Conservation (phyloP, 2,113 vertebrate species). For the Anolis sagrei region DNA sequence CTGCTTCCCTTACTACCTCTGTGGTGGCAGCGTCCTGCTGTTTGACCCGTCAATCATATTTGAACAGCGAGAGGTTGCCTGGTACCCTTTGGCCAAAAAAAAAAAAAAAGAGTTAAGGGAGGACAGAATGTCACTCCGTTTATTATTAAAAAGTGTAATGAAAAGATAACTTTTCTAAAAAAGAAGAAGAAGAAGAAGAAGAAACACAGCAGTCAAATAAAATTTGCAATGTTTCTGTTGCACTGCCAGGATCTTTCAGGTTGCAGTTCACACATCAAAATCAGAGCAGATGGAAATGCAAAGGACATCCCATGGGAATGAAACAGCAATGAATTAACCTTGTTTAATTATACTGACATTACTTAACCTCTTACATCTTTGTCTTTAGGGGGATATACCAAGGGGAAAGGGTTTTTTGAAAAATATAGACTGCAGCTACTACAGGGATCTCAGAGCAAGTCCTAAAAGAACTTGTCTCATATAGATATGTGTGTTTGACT, state of each 20-base stretch:
- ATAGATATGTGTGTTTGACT: not conserved
- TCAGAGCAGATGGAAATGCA: slow-evolving; percentile 15
- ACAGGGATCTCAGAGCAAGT: slow-evolving; percentile 14
- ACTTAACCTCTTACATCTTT: slow-evolving; percentile 42
- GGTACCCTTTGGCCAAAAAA: slow-evolving; percentile 52
- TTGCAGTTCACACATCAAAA: not conserved
- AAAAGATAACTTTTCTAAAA: not conserved
- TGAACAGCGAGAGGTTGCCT: slow-evolving; percentile 44
- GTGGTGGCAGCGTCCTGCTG: slow-evolving; percentile 62
- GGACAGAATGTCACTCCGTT: slow-evolving; percentile 58
- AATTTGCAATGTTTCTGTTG: slow-evolving; percentile 20
- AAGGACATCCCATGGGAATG: not conserved
- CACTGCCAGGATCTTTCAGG: not conserved
- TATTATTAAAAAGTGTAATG: slow-evolving; percentile 42
- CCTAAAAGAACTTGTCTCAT: slow-evolving; percentile 1
- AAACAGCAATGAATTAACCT: slow-evolving; percentile 24
- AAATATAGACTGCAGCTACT: slow-evolving; percentile 14
- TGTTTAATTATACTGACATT: slow-evolving; percentile 37
- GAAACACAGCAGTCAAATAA: not conserved
- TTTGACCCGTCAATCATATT: slow-evolving; percentile 54
- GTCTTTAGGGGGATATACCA: not conserved
- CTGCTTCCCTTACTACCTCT: slow-evolving; percentile 54
- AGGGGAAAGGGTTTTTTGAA: slow-evolving; percentile 4
- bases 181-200: no score
- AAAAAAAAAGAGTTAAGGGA: slow-evolving; percentile 32